Evolutionary conservation across 2,797 vertebrate genomes (phyloP).

Genomic region (Buphagus erythrorhynchus): DNA sequence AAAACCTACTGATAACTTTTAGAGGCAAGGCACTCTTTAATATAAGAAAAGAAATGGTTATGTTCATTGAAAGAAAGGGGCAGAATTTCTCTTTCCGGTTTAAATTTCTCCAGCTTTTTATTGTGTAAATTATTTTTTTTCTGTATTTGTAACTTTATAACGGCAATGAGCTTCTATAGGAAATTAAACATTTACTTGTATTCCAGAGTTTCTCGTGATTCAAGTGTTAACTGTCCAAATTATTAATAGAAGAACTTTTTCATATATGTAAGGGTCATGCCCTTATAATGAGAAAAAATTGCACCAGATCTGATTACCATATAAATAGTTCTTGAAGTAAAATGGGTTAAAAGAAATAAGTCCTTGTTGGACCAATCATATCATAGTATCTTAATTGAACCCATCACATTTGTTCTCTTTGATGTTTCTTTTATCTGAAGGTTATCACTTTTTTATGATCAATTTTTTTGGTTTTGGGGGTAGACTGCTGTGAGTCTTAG

Average conservation of each 20-base stretch:
- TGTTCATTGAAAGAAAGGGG: not conserved
- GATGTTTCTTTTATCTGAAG: not conserved
- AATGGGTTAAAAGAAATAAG: not conserved
- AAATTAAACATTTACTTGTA: not conserved
- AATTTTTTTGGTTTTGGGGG: not conserved
- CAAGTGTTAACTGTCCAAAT: not conserved
- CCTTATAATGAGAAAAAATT: not conserved
- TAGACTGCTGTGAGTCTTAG: not conserved
- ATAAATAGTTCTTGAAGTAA: constrained; percentile 20
- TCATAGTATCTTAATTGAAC: not conserved
- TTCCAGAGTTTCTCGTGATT: not conserved
- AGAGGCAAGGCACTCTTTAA: not conserved
- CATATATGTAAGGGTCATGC: not conserved
- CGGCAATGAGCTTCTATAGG: not conserved
- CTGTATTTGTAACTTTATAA: not conserved
- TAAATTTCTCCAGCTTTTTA: not conserved
- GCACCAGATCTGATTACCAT: not conserved
- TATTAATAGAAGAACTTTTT: not conserved
- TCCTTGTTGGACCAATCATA: not conserved
- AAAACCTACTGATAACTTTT: not conserved
- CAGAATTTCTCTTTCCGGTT: not conserved
- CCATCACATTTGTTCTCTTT: not conserved
- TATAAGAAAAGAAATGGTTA: not conserved
- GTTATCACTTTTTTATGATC: not conserved
- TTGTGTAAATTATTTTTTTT: not conserved